Percentiles rank a stretch among this genome's conserved stretches.
Evolutionary conservation across 2,797 vertebrate species (phyloP).

Genomic region (Pseudochirops cupreus): DNA sequence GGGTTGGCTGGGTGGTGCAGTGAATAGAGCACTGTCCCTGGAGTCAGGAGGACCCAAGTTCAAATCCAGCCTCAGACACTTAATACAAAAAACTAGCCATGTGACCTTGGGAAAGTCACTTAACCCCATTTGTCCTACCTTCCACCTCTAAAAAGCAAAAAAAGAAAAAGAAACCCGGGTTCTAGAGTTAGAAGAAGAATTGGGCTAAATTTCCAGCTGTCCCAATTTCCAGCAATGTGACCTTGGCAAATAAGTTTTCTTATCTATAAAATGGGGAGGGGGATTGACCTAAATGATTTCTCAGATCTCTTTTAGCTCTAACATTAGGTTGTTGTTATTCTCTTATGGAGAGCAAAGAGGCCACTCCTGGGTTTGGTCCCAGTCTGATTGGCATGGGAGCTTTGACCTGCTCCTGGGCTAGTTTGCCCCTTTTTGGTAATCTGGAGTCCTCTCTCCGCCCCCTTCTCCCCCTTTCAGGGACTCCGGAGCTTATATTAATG

Average conservation of each 20-base stretch:
- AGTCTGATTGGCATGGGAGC: background rate
- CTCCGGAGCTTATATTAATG: background rate
- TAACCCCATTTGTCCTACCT: too few species aligned
- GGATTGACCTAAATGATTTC: background rate
- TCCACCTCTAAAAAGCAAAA: too few species aligned
- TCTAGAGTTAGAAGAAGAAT: background rate
- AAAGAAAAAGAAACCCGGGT: background rate
- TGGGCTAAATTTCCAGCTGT: background rate
- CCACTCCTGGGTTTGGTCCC: background rate
- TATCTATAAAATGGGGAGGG: background rate
- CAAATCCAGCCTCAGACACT: too few species aligned
- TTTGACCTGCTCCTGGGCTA: background rate
- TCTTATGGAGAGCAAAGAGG: background rate
- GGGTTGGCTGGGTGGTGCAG: too few species aligned
- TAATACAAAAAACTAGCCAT: too few species aligned
- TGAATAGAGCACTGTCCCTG: too few species aligned
- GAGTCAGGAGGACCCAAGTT: too few species aligned
- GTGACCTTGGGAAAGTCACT: too few species aligned
- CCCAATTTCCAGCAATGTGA: background rate
- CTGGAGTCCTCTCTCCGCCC: background rate
- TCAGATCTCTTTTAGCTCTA: background rate
- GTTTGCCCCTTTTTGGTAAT: background rate
- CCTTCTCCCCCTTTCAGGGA: too few species aligned
- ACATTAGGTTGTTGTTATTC: background rate
- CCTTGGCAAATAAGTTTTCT: background rate